A percentile compares a stretch with the other conserved stretches of the same genome.
These are phyloP conservation scores for Aphodius sticticus DNA, from an alignment of 2,888 invertebrate genomes.

Conservation along the genomic window DNA sequence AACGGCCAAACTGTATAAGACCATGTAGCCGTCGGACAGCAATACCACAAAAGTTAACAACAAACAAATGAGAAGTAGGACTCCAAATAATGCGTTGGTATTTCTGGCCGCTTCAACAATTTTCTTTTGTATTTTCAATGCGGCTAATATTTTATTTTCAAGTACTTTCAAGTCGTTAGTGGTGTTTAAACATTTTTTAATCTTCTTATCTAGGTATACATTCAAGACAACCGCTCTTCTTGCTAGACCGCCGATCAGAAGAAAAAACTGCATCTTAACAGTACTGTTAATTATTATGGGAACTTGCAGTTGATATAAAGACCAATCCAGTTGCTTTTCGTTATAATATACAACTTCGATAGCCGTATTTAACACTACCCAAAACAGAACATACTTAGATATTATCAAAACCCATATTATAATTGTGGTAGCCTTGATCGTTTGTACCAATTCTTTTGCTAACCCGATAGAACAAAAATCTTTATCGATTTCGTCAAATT, in stretches of 20 bases:
- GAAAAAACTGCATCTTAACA: not conserved
- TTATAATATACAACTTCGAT: not conserved
- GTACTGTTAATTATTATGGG: slow-evolving; percentile 8
- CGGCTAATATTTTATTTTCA: not conserved
- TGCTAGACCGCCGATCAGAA: not conserved
- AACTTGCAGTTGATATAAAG: not conserved
- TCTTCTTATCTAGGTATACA: not conserved
- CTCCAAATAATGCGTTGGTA: slow-evolving; percentile 28
- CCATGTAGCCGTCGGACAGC: slow-evolving; percentile 35
- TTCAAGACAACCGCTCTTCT: not conserved
- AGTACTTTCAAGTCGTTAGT: not conserved
- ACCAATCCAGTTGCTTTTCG: not conserved
- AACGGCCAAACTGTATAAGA: slow-evolving; percentile 31
- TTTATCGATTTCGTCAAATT: not conserved
- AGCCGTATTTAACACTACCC: not conserved
- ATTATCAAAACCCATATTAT: not conserved
- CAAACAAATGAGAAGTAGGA: slow-evolving; percentile 30
- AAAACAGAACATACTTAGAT: not conserved
- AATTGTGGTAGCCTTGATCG: not conserved
- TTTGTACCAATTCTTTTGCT: not conserved
- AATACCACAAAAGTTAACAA: slow-evolving; percentile 27
- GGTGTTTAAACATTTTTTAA: not conserved
- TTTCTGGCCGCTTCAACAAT: slow-evolving; percentile 28
- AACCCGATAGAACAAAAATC: not conserved
- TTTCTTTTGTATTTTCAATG: slow-evolving; percentile 35